These are phyloP conservation scores for Anomalospiza imberbis DNA, from an alignment of 2,797 vertebrate genomes.

Conservation along the genomic window DNA sequence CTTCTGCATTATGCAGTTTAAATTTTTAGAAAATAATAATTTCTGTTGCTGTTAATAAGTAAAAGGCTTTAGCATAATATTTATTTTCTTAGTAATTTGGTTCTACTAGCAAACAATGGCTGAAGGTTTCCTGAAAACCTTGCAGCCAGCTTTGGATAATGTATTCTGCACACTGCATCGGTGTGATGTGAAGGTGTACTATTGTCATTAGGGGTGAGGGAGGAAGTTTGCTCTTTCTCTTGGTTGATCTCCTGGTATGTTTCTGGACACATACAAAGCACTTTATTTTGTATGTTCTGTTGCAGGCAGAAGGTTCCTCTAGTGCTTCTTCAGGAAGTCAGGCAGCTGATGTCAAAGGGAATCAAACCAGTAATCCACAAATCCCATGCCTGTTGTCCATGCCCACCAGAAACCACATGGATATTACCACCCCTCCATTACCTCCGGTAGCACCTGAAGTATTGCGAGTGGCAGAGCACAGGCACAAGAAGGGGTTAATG, in stretches of 20 bases:
- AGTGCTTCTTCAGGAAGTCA: constrained; percentile 79
- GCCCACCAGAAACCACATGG: constrained; percentile 97
- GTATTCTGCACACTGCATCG: neutral
- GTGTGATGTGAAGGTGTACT: neutral
- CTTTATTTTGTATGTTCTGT: constrained; percentile 14
- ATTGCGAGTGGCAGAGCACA: constrained; percentile 91
- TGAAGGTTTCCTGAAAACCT: neutral
- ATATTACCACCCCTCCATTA: constrained; percentile 92
- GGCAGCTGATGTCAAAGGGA: constrained; percentile 77
- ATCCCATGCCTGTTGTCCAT: constrained; percentile 95
- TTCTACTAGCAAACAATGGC: neutral
- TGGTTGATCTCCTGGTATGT: neutral
- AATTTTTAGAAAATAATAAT: neutral
- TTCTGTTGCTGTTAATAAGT: neutral
- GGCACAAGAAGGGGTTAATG: constrained; percentile 95
- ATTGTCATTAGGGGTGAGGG: neutral
- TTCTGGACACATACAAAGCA: neutral
- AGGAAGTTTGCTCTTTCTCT: neutral
- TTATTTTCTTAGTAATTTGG: neutral
- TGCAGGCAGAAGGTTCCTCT: constrained; percentile 81
- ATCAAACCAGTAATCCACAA: constrained; percentile 78
- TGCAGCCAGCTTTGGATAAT: neutral
- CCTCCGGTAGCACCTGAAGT: constrained; percentile 91
- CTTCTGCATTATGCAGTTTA: neutral
- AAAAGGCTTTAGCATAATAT: neutral